These are phyloP conservation scores for Telenomus remus DNA, from an alignment of 1,140 invertebrate genomes.

Conservation along the genomic window DNA sequence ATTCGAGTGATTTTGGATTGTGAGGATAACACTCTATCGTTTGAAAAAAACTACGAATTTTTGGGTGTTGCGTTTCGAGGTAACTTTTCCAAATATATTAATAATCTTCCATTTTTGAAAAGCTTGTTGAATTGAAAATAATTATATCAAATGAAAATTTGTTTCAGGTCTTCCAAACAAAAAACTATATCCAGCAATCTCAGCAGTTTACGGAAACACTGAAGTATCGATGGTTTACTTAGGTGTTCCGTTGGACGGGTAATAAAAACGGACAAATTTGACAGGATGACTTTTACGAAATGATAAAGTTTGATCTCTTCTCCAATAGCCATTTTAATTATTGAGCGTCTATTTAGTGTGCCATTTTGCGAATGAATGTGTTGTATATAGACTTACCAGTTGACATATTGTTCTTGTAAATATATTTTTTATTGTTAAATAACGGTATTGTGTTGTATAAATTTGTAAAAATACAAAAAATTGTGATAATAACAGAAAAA, in stretches of 20 bases:
- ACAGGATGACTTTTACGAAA: background rate
- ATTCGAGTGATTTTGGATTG: conserved; percentile 98
- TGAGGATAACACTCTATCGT: conserved; percentile 96
- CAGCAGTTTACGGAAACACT: conserved; percentile 98
- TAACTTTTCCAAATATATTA: too few species aligned
- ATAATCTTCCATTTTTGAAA: too few species aligned
- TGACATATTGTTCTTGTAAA: too few species aligned
- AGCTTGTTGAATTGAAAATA: background rate
- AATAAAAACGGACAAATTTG: conserved; percentile 68
- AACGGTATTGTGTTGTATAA: too few species aligned
- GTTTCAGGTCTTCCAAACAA: conserved; percentile 91
- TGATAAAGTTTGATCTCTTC: background rate
- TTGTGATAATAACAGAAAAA: too few species aligned
- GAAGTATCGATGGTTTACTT: conserved; percentile 99
- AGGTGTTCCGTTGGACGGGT: conserved; percentile 95
- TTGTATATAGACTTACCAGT: too few species aligned
- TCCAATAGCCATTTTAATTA: background rate
- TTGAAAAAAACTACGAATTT: conserved; percentile 99
- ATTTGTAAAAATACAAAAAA: too few species aligned
- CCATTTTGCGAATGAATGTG: too few species aligned
- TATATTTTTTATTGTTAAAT: too few species aligned
- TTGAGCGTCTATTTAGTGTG: too few species aligned
- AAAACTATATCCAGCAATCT: conserved; percentile 95
- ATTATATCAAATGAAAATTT: too few species aligned
- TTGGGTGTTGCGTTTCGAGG: conserved; percentile 97